Evolutionary conservation across 2,113 vertebrate species (phyloP).

Genomic region (Chrysochloris asiatica): DNA sequence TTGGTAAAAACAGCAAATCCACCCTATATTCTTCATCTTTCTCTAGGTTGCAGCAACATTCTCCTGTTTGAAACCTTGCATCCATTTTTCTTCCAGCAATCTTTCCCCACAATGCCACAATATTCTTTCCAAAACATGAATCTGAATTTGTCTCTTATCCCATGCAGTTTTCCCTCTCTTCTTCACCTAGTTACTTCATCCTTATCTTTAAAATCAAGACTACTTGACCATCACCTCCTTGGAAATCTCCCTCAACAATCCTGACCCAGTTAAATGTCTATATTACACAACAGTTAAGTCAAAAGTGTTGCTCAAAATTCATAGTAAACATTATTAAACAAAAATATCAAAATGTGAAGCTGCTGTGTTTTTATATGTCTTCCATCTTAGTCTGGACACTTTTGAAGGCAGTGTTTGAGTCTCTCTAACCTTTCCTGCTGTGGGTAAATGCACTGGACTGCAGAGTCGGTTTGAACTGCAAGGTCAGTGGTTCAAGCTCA

Average conservation of each 20-base stretch:
- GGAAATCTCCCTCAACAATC: neutral
- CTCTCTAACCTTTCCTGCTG: no score
- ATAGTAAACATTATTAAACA: no score
- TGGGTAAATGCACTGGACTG: no score
- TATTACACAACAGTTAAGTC: no score
- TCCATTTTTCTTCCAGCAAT: neutral
- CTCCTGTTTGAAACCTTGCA: neutral
- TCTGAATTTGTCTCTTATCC: neutral
- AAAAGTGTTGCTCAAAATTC: no score
- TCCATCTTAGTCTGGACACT: no score
- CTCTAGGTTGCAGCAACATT: neutral
- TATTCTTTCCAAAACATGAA: neutral
- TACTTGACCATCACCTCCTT: neutral
- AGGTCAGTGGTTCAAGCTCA: no score
- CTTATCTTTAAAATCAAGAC: neutral
- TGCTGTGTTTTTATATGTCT: no score
- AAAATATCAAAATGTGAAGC: no score
- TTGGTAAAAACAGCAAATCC: neutral
- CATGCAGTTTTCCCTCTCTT: neutral
- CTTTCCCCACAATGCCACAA: neutral
- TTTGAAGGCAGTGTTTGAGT: no score
- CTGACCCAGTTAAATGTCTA: neutral
- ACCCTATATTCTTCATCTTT: fast-evolving
- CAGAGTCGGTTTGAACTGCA: no score
- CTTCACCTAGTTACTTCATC: neutral